Base-by-base conservation (phyloP, 2,113 vertebrate genomes). In the Phylloscopus trochiloides region DNA sequence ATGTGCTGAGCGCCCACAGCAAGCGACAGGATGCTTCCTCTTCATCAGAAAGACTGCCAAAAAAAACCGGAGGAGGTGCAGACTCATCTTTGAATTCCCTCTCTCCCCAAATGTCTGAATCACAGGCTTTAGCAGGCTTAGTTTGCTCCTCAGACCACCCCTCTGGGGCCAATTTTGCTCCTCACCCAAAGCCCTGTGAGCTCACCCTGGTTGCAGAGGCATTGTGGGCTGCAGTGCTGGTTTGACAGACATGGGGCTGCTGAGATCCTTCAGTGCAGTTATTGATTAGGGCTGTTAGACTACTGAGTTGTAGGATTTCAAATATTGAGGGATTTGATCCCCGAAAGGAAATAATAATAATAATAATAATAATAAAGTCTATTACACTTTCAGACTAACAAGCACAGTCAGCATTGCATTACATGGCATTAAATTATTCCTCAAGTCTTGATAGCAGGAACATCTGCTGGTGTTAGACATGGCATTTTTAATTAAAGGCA, bases 401-500 rank as follows among this genome's bases (percentile, higher is more conserved):
- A 90, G 89, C 57, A 22, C 42, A 90, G 85, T 86, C 91, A 92
- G 82, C 92, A 82, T 68, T 82, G 80, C 86, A 52, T 96, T 96
- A 76, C 94, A 52, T 0, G 0, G 87, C 75, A 20, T 94, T 90
- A 86, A 72, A 94, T 96, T 91, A 88, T 78, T 88, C 90, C 86
- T 81, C 1, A 1, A 72, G 68, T 83, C 85, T 94, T 6, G 5
- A 63, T 34, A 92, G 79, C 72, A 81, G 85, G 82, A 96, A 95
- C 96, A 96, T 96, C 96, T 95, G 96, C 92, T 94, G 82, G 82
- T 93, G 96, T 95, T 95, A 95, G 87, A 95, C 92, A 86, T 81
- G 91, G 95, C 95, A 82, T 93, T 96, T 97, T 97, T 97, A 97
- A 96, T 97, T 96, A 97, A 97, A 95, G 89, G 83, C 84, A 94